Percentiles rank a stretch among this genome's conserved stretches.
phyloP scores from a whole-genome alignment of 2,113 vertebrate genomes.

The Anseranas semipalmata region DNA sequence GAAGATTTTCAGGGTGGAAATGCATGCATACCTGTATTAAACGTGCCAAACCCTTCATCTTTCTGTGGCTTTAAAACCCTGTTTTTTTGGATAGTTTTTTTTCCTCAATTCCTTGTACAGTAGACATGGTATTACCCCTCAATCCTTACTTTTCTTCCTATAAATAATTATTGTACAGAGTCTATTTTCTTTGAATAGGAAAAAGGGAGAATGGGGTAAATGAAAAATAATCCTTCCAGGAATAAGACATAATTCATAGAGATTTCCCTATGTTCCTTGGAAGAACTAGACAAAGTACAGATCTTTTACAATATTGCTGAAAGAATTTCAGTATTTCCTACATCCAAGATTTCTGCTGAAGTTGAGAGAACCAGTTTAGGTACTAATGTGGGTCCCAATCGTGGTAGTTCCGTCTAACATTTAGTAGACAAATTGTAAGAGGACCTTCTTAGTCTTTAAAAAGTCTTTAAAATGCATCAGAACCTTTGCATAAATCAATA shows the following conservation, averaged over 20 bases:
- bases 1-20: not conserved
- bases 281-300: not conserved
- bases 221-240: not conserved
- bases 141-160: not conserved
- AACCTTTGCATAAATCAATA: not conserved
- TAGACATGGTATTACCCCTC: not conserved
- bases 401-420: not conserved
- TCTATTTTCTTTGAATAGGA: not conserved
- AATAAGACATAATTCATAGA: not conserved
- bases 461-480: not conserved
- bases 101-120: not conserved
- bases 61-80: not conserved
- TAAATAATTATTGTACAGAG: not conserved
- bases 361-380: not conserved
- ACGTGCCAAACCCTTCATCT: not conserved
- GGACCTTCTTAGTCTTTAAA: not conserved
- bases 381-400: not conserved
- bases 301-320: not conserved
- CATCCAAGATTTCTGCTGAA: not conserved
- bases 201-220: not conserved
- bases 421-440: not conserved
- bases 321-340: not conserved
- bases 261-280: not conserved
- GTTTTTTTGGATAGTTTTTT: not conserved
- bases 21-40: not conserved